Percentiles rank a stretch among this genome's conserved stretches.
Conservation (phyloP, 2,113 vertebrate species). For the Heterocephalus glaber region DNA sequence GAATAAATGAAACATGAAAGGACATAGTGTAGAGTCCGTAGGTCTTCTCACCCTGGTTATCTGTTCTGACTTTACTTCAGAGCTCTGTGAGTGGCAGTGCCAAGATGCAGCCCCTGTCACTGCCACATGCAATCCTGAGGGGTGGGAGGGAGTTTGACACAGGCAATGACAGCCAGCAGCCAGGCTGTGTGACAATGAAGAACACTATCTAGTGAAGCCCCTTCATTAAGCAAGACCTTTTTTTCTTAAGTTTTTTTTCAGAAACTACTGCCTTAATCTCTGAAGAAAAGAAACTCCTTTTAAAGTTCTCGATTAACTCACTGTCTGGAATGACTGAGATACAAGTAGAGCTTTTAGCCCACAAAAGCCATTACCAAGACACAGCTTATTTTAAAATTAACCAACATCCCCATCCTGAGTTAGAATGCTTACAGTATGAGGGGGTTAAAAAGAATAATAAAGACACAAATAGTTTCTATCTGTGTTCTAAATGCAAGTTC, state of each 20-base stretch:
- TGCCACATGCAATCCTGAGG: not conserved
- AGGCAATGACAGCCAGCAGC: constrained; percentile 48
- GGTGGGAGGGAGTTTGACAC: constrained; percentile 39
- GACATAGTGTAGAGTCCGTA: not conserved
- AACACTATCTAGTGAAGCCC: not conserved
- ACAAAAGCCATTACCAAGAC: constrained; percentile 42
- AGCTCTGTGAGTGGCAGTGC: not conserved
- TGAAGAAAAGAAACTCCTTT: constrained; percentile 61
- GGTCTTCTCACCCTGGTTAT: not conserved
- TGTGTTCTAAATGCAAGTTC: not conserved
- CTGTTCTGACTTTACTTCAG: not conserved
- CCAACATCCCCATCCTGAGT: not conserved
- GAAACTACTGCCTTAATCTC: constrained; percentile 62
- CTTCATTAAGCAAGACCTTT: constrained; percentile 61
- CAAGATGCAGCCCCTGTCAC: not conserved
- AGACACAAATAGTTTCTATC: not conserved
- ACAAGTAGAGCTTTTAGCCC: constrained; percentile 21
- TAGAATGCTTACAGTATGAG: constrained; percentile 24
- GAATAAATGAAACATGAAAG: not conserved
- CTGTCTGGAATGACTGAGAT: constrained; percentile 52
- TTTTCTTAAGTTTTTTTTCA: not conserved
- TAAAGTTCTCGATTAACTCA: constrained; percentile 54
- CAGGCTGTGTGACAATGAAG: not conserved
- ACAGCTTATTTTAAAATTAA: constrained; percentile 53
- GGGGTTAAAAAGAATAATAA: not conserved